These are phyloP conservation scores for Gymnopithys bicolor DNA, from an alignment of 2,797 vertebrate genomes.

Conservation along the genomic window DNA sequence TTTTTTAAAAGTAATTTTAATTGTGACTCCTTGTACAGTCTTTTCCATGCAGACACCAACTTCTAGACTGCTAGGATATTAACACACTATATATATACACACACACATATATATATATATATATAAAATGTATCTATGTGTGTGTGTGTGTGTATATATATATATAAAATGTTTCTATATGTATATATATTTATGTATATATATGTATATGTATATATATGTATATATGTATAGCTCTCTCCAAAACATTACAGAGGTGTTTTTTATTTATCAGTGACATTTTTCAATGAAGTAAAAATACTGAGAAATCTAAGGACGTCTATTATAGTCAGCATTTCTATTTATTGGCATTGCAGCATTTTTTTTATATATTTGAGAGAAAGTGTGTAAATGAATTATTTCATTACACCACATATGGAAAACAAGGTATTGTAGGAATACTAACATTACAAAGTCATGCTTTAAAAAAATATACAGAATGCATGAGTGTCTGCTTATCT, in stretches of 20 bases:
- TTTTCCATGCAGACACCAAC: neutral
- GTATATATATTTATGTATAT: no score
- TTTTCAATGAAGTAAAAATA: neutral
- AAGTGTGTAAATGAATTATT: neutral
- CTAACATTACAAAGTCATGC: neutral
- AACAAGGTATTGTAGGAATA: neutral
- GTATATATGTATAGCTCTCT: neutral
- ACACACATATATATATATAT: rapidly evolving
- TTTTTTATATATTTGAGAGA: neutral
- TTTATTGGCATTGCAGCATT: neutral
- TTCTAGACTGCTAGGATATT: no score
- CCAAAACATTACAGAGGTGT: neutral
- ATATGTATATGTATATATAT: neutral
- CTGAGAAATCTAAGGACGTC: neutral
- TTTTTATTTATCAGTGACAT: neutral
- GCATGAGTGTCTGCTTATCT: neutral
- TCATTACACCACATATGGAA: neutral
- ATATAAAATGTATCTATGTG: neutral
- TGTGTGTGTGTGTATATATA: no score
- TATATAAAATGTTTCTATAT: neutral
- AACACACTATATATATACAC: no score
- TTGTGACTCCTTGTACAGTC: neutral
- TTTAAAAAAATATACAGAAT: neutral
- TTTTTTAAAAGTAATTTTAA: neutral
- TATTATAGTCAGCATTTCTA: neutral